Conservation (phyloP, 2,797 vertebrate genomes). For the Mus caroli region DNA sequence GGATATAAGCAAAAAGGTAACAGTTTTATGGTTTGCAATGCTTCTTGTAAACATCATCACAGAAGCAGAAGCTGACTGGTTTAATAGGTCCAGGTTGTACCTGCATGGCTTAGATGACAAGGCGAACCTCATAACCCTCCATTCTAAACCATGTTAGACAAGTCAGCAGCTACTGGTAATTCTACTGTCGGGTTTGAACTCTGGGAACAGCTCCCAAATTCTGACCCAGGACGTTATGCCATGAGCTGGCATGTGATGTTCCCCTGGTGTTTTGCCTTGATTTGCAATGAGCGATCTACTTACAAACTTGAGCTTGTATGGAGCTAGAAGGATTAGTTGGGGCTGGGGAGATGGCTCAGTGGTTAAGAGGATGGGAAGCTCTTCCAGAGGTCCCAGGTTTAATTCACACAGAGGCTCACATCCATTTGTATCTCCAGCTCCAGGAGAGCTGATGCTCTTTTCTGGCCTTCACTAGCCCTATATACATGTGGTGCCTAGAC, state of each 20-base stretch:
- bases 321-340: background rate
- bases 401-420: background rate
- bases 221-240: background rate
- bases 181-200: background rate
- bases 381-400: background rate
- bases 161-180: background rate
- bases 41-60: background rate
- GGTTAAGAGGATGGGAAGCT: background rate
- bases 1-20: conserved; percentile 89
- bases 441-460: too few species aligned
- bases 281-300: background rate
- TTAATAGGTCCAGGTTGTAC: background rate
- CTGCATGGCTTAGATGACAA: background rate
- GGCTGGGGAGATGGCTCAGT: background rate
- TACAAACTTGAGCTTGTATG: background rate
- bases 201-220: background rate
- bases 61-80: background rate
- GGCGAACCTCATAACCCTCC: background rate
- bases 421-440: background rate
- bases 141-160: conserved; percentile 36
- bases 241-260: background rate
- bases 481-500: background rate
- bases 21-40: background rate
- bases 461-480: too few species aligned
- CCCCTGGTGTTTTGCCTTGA: background rate